Conservation (phyloP, 2,797 vertebrate genomes). For the Pitangus sulphuratus region DNA sequence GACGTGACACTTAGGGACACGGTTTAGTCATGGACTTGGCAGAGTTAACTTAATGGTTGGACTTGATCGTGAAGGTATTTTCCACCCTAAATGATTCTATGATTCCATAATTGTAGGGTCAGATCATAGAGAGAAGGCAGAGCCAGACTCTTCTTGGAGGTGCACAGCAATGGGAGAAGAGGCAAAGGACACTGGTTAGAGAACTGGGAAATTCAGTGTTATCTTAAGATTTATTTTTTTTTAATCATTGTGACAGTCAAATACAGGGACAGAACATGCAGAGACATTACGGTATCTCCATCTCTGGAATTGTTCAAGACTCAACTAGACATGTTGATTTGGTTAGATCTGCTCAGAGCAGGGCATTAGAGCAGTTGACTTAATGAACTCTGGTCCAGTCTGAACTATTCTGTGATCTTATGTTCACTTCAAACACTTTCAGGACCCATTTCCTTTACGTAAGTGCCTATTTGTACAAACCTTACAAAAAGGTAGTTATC, state of each 20-base stretch:
- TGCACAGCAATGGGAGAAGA: background rate
- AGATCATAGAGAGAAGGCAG: background rate
- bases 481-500: background rate
- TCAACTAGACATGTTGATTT: background rate
- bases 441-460: background rate
- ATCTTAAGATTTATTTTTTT: background rate
- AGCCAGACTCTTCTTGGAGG: background rate
- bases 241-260: background rate
- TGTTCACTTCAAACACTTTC: background rate
- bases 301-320: background rate
- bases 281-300: background rate
- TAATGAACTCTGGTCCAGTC: background rate
- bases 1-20: rapidly evolving
- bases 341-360: background rate
- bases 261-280: background rate
- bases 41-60: rapidly evolving
- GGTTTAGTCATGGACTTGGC: background rate
- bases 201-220: background rate
- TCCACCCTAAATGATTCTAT: background rate
- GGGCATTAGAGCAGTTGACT: background rate
- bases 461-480: constrained; percentile 3
- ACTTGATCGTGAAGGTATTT: background rate
- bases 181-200: background rate
- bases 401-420: background rate
- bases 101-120: background rate